Conservation (phyloP, 2,113 vertebrate genomes). For the Passer domesticus region DNA sequence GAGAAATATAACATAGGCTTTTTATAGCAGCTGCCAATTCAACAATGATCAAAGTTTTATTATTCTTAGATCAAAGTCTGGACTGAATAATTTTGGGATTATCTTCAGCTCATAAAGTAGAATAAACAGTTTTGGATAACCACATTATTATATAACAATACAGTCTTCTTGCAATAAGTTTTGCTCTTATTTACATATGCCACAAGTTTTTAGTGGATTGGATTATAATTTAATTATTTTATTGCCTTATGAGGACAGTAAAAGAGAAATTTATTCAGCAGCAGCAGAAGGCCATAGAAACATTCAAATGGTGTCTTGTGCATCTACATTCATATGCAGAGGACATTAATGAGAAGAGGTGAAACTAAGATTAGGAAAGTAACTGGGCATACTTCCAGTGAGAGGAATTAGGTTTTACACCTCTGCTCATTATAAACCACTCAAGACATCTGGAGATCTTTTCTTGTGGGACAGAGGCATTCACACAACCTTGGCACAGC, state of each 20-base stretch:
- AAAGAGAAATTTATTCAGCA: not conserved
- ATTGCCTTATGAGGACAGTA: not conserved
- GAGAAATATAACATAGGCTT: not conserved
- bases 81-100: conserved; percentile 30
- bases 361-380: not conserved
- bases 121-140: conserved; percentile 33
- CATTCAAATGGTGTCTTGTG: not conserved
- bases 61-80: conserved; percentile 55
- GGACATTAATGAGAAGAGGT: not conserved
- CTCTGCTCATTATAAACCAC: not conserved
- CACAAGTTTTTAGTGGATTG: not conserved
- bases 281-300: not conserved
- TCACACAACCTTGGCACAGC: not conserved
- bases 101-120: conserved; percentile 25
- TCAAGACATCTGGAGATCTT: not conserved
- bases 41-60: conserved; percentile 59
- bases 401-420: not conserved
- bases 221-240: not conserved
- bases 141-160: conserved; percentile 25
- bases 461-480: not conserved
- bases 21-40: conserved; percentile 52
- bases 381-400: not conserved
- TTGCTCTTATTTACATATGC: not conserved
- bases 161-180: not conserved
- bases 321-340: not conserved